These are phyloP conservation scores for Muscicapa striata DNA, from an alignment of 2,797 vertebrate species.

Conservation along the genomic window DNA sequence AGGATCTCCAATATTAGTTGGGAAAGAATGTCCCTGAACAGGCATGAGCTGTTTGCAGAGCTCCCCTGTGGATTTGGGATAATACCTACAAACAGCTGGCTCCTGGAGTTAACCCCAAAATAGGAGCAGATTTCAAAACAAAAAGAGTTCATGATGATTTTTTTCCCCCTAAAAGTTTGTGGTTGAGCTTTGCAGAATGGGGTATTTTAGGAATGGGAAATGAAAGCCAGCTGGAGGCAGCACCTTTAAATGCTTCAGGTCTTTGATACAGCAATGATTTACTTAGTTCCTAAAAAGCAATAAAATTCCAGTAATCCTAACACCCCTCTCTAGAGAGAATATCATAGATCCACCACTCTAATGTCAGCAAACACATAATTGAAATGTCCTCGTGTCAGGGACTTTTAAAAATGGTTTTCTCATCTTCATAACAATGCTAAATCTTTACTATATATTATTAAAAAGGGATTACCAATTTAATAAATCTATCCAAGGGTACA, in stretches of 20 bases:
- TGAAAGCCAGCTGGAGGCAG: conserved; percentile 1
- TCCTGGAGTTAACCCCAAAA: background rate
- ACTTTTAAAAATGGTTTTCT: conserved; percentile 58
- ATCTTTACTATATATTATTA: conserved; percentile 66
- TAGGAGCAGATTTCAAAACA: background rate
- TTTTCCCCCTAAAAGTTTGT: background rate
- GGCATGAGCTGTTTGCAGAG: background rate
- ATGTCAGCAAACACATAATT: conserved; percentile 65
- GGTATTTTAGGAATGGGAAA: background rate
- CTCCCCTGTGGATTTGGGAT: background rate
- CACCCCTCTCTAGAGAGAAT: background rate
- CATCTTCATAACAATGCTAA: conserved; percentile 70
- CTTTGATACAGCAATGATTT: conserved; percentile 22
- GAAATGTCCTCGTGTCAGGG: conserved; percentile 50
- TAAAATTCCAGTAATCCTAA: conserved; percentile 49
- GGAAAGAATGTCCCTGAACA: background rate
- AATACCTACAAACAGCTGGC: background rate
- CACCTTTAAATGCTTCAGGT: background rate
- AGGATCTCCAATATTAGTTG: background rate
- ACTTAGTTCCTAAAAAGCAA: conserved; percentile 53
- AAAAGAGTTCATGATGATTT: background rate
- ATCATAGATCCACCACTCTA: conserved; percentile 9
- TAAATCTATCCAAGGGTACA: conserved; percentile 57
- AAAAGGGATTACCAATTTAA: conserved; percentile 64
- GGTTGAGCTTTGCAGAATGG: background rate